A percentile compares a stretch with the other conserved stretches of the same genome.
Conservation (phyloP, 2,888 invertebrate genomes). For the Stramonita haemastoma region DNA sequence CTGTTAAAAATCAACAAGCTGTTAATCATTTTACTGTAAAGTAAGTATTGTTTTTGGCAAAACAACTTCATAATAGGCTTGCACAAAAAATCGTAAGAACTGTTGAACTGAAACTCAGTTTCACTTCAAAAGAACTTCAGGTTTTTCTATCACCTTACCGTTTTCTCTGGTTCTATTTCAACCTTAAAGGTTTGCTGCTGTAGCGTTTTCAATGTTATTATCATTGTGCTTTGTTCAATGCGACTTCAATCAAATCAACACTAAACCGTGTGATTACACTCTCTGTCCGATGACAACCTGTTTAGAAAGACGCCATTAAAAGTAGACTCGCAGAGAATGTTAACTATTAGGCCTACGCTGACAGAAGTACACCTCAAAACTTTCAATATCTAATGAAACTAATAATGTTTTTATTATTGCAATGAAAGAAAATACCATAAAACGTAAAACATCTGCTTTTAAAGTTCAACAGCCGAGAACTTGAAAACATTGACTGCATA, state of each 20-base stretch:
- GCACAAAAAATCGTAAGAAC: no score
- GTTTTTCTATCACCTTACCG: constrained; percentile 81
- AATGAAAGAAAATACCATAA: background rate
- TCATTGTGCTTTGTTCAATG: constrained; percentile 81
- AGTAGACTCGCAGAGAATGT: constrained; percentile 37
- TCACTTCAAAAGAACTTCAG: no score
- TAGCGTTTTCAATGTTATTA: constrained; percentile 93
- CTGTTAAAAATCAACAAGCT: no score
- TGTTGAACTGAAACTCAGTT: no score
- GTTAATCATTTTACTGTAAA: no score
- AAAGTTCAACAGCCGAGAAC: background rate
- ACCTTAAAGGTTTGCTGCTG: constrained; percentile 94
- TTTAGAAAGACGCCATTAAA: constrained; percentile 51
- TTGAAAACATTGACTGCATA: background rate
- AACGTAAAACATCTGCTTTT: background rate
- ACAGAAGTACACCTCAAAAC: background rate
- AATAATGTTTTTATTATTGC: background rate
- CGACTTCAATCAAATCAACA: background rate
- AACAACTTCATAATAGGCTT: no score
- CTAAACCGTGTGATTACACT: constrained; percentile 30
- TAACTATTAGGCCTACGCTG: background rate
- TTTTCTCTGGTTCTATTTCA: constrained; percentile 89
- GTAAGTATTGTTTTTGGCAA: no score
- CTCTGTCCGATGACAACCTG: constrained; percentile 43
- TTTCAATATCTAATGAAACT: background rate